These are phyloP conservation scores for Agrotis ipsilon DNA, from an alignment of 2,888 invertebrate species.

Conservation along the genomic window DNA sequence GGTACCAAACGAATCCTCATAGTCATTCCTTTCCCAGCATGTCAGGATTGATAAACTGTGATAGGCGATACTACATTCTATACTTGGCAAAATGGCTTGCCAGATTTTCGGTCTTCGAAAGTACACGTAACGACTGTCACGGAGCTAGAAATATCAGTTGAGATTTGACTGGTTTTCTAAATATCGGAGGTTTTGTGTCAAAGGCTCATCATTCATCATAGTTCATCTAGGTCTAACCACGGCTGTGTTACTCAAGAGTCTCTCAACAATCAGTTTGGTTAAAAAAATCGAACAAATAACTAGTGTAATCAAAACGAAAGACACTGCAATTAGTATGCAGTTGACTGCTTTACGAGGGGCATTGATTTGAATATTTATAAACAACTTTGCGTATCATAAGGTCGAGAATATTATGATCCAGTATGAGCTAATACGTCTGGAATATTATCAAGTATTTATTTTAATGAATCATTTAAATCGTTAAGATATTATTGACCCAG, in stretches of 20 bases:
- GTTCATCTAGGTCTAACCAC: no score
- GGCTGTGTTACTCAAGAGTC: neutral
- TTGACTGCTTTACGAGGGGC: constrained; percentile 8
- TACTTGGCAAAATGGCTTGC: neutral
- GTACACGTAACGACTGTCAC: neutral
- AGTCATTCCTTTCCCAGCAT: no score
- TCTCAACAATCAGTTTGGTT: neutral
- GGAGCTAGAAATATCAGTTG: neutral
- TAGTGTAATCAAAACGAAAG: constrained; percentile 13
- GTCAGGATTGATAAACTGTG: no score
- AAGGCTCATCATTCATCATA: no score
- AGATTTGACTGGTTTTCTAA: neutral
- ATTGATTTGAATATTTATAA: constrained; percentile 38
- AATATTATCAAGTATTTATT: constrained; percentile 29
- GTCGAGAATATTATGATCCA: constrained; percentile 35
- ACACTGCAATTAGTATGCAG: constrained; percentile 7
- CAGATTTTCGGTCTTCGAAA: neutral
- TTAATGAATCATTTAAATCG: constrained; percentile 26
- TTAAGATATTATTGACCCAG: constrained; percentile 45
- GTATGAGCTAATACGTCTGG: constrained; percentile 35
- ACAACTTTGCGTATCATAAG: constrained; percentile 24
- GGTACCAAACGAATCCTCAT: neutral
- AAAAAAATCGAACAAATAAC: neutral
- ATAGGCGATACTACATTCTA: neutral
- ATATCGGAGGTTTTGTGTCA: neutral